Percentiles rank a stretch among this genome's conserved stretches.
Evolutionary conservation across 30 jellyfish, hydroid and myxozoan genomes (phyloP).

Genomic region (Aurelia coerulea): DNA sequence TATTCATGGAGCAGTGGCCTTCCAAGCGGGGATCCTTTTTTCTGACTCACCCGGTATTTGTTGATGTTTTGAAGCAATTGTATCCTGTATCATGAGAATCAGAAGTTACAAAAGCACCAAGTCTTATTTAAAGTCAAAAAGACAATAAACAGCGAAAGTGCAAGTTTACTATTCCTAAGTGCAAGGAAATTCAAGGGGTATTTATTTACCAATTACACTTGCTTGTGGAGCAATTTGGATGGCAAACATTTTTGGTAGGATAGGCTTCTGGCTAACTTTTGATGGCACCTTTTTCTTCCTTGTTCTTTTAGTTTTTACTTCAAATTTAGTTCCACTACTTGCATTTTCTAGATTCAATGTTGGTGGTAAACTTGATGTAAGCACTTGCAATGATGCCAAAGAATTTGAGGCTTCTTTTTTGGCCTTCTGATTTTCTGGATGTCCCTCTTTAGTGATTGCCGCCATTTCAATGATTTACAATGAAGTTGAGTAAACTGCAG

Average conservation of each 20-base stretch:
- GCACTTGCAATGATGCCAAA: conserved; percentile 38
- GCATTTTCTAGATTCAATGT: background rate
- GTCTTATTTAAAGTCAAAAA: too few species aligned
- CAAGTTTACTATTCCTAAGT: too few species aligned
- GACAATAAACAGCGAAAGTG: too few species aligned
- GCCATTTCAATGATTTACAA: background rate
- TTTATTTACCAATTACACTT: conserved; percentile 34
- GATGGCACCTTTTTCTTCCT: conserved; percentile 48
- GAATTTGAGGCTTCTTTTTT: background rate
- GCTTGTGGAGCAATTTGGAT: conserved; percentile 72
- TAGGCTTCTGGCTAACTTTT: conserved; percentile 41
- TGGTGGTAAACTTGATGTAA: conserved; percentile 53
- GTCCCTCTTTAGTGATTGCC: background rate
- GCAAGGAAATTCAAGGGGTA: too few species aligned
- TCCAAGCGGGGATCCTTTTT: too few species aligned
- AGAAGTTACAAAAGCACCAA: too few species aligned
- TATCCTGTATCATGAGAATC: too few species aligned
- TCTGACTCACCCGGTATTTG: too few species aligned
- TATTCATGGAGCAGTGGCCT: too few species aligned
- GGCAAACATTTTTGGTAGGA: conserved; percentile 68
- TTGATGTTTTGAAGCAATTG: too few species aligned
- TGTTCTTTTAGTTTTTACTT: conserved; percentile 36
- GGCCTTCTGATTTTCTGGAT: background rate
- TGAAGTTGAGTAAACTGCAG: too few species aligned
- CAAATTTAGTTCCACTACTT: background rate